Evolutionary conservation across 2,797 vertebrate species (phyloP), one percentile per base, ranked within the genome.

Genomic region (Periparus ater): DNA sequence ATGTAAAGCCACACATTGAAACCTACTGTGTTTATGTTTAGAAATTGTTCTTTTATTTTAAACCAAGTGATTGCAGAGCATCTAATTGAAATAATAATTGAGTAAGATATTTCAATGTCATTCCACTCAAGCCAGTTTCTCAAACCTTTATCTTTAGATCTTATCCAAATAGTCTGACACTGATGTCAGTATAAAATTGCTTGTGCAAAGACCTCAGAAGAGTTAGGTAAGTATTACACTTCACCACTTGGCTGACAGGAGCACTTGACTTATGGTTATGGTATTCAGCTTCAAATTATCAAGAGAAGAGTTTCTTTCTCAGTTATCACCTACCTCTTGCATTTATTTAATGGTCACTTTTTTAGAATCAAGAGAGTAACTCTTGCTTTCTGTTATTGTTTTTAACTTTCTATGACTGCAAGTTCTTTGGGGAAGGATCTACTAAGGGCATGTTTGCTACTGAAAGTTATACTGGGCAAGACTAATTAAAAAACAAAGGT

Each of bases 111-210:
- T 79, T 77, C 83, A 48, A 1, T 82, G 65, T 50, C 50, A 30
- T 93, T 82, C 92, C 63, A 85, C 81, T 85, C 92, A 50, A 93
- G 86, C 83, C 94, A 92, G 94, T 93, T 96, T 92, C 81, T 91
- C 81, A 93, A 61, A 85, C 30, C 22, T 92, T 57, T 96, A 96
- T 96, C 95, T 95, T 88, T 73, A 87, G 63, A 97, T 95, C 93
- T 89, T 71, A 82, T 70, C 80, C 61, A 73, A 91, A 91, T 47
- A 94, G 80, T 55, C 80, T 87, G 60, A 72, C 83, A 92, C 90
- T 95, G 86, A 96, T 95, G 94, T 96, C 96, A 96, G 71, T 87
- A 76, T 36, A 72, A 88, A 92, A 93, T 91, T 89, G 93, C 68
- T 76, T 95, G 74, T 95, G 90, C 66, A 89, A 94, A 95, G 83